Percentiles rank a stretch among this genome's conserved stretches.
phyloP scores from a whole-genome alignment of 37 sponge, comb jelly and placozoan species.

The Aphrocallistes beatrix region DNA sequence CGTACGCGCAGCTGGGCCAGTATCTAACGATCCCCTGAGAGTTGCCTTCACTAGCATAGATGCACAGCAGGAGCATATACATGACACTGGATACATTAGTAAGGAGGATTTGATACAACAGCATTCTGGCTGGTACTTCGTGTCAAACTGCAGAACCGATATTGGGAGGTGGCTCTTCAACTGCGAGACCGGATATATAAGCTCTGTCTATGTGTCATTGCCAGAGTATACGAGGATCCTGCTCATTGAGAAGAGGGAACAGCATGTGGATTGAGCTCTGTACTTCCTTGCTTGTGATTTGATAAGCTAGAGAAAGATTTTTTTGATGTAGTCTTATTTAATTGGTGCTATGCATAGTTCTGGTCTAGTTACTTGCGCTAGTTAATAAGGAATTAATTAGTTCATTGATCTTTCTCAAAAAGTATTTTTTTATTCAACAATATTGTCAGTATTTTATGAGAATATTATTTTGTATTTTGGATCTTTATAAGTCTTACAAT shows the following conservation, averaged over 20 bases:
- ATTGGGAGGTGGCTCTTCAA: background rate
- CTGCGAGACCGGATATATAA: background rate
- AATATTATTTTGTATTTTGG: no score
- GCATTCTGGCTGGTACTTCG: background rate
- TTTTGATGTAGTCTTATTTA: background rate
- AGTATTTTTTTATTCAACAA: no score
- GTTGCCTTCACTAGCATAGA: background rate
- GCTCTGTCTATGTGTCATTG: background rate
- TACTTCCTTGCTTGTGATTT: no score
- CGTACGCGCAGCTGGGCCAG: background rate
- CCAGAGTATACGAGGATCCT: background rate
- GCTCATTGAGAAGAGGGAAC: background rate
- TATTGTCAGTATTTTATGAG: no score
- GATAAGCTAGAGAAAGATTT: no score
- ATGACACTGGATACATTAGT: background rate
- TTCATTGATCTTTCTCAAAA: background rate
- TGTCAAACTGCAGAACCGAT: background rate
- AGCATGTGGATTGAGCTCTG: background rate
- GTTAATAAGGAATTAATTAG: background rate
- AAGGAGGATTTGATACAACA: background rate
- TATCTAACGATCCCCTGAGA: background rate
- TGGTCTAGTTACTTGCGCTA: background rate
- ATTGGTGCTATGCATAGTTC: background rate
- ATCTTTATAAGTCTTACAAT: no score
- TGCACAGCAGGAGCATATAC: background rate